Percentiles rank a stretch among this genome's conserved stretches.
Conservation (phyloP, 2,888 invertebrate species). For the Colostygia pectinataria region DNA sequence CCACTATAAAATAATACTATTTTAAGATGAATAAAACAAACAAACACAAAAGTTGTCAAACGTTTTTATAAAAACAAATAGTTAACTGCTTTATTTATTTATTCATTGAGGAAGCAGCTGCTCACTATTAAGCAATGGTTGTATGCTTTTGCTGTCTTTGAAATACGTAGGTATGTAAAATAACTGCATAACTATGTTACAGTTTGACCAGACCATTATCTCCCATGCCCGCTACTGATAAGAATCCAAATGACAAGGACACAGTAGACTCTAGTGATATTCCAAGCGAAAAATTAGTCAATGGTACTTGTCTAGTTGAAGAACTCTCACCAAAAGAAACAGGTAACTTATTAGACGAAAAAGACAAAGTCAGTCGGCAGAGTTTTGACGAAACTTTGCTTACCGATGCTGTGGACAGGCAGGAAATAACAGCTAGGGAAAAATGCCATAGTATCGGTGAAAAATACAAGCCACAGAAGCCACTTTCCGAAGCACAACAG, state of each 20-base stretch:
- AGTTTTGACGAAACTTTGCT: conserved; percentile 71
- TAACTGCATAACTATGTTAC: conserved; percentile 30
- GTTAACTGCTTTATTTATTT: too few relatives aligned
- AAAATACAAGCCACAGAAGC: conserved; percentile 71
- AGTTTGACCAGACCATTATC: conserved; percentile 73
- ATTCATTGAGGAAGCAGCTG: too few relatives aligned
- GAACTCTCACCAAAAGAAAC: conserved; percentile 71
- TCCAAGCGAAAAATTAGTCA: conserved; percentile 50
- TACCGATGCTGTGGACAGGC: conserved; percentile 63
- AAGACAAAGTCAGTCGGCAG: conserved; percentile 70
- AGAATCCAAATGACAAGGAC: conserved; percentile 40
- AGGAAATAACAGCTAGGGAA: conserved; percentile 65
- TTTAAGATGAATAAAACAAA: too few relatives aligned
- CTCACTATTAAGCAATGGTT: too few relatives aligned
- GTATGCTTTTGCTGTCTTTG: background rate
- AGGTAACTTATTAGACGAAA: conserved; percentile 70
- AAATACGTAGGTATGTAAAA: conserved; percentile 1
- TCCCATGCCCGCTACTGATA: conserved; percentile 52
- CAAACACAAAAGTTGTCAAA: too few relatives aligned
- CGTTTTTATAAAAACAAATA: too few relatives aligned
- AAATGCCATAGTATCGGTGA: conserved; percentile 79
- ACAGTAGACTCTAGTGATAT: conserved; percentile 46
- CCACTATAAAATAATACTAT: too few relatives aligned
- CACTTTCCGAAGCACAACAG: conserved; percentile 66
- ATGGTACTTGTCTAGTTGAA: conserved; percentile 59